Evolutionary conservation across 2,113 vertebrate species (phyloP), one percentile per base, ranked within the genome.

Genomic region (Arothron firmamentum): DNA sequence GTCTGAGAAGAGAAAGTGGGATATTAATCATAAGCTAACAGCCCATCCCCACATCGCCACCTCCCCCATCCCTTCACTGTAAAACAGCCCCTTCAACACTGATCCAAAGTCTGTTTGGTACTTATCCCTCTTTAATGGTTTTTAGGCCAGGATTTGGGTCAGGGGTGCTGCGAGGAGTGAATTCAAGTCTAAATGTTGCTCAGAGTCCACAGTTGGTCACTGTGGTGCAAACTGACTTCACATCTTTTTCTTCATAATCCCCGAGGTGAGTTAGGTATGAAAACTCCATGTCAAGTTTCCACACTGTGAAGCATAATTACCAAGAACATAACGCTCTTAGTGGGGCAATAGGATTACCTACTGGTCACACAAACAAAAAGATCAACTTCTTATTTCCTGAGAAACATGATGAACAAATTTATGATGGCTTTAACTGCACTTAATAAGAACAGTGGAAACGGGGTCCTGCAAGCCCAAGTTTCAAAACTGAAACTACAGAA

Each of bases 361-460:
- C 34, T 62, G 66, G 61, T 78, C 59, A 47, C 69, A 77, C 74
- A 86, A 89, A 86, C 81, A 87, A 83, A 75, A 79, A 84, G 77
- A 82, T 85, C 77, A 86, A 77, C 59, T 59, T 31, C 52, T 68
- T 50, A 79, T 52, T 62, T 41, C 81, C 50, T n/a, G 56, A 17
- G 18, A 72, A 59, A 59, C 62, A 59, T 52, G 62, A 61, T 21
- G 17, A 17, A 42, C 56, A 31, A 7, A 31, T 31, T 31, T 31
- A 31, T 31, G 28, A 31, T 31, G 28, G 28, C 8, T 31, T 31
- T 31, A 31, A 31, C 28, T 31, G 28, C 28, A 31, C 28, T 31
- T 6, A 31, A 23, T 23, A 23, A 23, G 21, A n/a, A n/a, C n/a
- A n/a, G n/a, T n/a, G n/a, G n/a, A 6, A 31, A 31, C 6, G 28